Base-by-base conservation (phyloP, 2,797 vertebrate species). In the Leptoclinus maculatus region DNA sequence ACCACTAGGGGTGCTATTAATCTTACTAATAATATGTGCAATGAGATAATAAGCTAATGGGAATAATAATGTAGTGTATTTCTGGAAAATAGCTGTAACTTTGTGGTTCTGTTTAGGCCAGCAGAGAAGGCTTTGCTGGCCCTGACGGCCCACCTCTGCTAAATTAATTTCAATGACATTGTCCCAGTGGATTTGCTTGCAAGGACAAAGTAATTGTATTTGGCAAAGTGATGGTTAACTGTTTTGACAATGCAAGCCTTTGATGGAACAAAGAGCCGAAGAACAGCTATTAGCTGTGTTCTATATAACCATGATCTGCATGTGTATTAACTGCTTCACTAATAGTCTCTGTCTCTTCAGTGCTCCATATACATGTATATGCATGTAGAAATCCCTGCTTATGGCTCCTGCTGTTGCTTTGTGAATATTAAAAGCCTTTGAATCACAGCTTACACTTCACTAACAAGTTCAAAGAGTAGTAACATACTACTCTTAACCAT, bases 371-470 rank as follows among this genome's bases (percentile, higher is more conserved):
- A n/a, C n/a, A n/a, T n/a, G n/a, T 49, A 62, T 49, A 43, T 67
- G 41, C 36, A 73, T 63, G 45, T 53, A 25, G 34, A 77, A 65
- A 68, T 13, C 32, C 5, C 34, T 67, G 70, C 64, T 54, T 38
- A 65, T 59, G 54, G 36, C 45, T 53, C 66, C 29, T 58, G 64
- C 51, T 73, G 36, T 23, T 32, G 16, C 70, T 65, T 70, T 49
- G 36, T 54, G 25, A 70, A 78, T 59, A 69, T 10, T 73, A 13
- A 51, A 65, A 36, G n/a, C 11, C 25, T 77, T 54, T 70, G 56
- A 73, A 73, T 29, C 57, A 32, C 3, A 19, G 67, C n/a, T 3
- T 36, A 6, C 38, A 23, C 36, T 65, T 47, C 38, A 36, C 45
- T 38, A 17, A 72, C 27, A 21, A 49, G n/a, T 72, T 72, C 57